Base-by-base conservation (phyloP, 30 jellyfish, hydroid and myxozoan species). In the Aurelia aurita region DNA sequence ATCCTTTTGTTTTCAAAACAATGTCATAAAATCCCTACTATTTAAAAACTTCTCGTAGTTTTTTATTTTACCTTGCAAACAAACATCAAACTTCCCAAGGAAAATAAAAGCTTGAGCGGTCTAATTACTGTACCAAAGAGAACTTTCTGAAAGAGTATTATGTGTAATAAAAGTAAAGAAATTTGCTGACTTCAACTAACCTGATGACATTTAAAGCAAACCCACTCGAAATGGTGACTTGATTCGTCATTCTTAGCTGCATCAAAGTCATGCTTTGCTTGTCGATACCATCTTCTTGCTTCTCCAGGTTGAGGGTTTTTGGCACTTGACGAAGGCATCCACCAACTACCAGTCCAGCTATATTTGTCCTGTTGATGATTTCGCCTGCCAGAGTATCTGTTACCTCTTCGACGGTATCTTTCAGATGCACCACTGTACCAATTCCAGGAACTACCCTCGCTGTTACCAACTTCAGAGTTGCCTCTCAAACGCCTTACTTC, bases 231-330 rank as follows among this genome's bases (percentile, higher is more conserved):
- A 32, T 21, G n/a, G 8, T 43, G 58, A 19, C 20, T 74, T 15
- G 28, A 55, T 3, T 15, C 10, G 22, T 75, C 75, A 27, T 61
- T 83, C 28, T 26, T 70, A 26, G 95, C 91, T 16, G 95, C 86
- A 5, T 58, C 51, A 18, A 74, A 44, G 57, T 90, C 96, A 69
- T 28, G 58, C 62, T 61, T 67, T 39, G 97, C 97, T 54, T 90
- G 97, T 18, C 89, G 87, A 51, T 22, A 72, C 97, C 97, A 90
- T 28, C 97, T 58, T 34, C 69, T 53, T 6, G 92, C 95, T 39
- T 90, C 96, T 23, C 80, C 91, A 4, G 97, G 97, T 64, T 90
- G 97, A 1, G 97, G 97, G 78, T 90, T 90, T 10, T 65, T 76
- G 11, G 80, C 2, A 3, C 72, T 22, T 27, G 71, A 29, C 9